Evolutionary conservation across 2,888 invertebrate species (phyloP), one percentile per base, ranked within the genome.

Genomic region (Plusia festucae): DNA sequence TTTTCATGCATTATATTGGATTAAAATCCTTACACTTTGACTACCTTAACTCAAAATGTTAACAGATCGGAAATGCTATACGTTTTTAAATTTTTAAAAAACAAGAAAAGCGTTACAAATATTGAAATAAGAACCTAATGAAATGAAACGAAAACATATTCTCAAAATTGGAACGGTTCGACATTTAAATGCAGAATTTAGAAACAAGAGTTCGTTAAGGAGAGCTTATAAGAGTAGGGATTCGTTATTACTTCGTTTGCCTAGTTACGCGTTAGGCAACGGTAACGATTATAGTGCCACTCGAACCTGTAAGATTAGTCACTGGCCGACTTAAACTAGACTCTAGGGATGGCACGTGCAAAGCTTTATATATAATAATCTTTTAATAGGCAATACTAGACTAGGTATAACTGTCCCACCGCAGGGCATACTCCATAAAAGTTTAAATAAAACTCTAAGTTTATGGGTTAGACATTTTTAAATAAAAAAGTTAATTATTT

Each of bases 281-380:
- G 53, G 77, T 76, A 65, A 72, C 73, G 73, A 77, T 73, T 73
- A 73, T 73, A 67, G 58, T 77, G 78, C 68, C 68, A 68, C 73
- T 54, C 57, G 73, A 73, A 73, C 73, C 73, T 73, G 73, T 56
- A 62, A 62, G 55, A 73, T 73, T 77, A 73, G 73, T 73, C 74
- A 77, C 74, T 77, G 78, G 56, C 59, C 68, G 56, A 62, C 34
- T 67, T 77, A 18, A 54, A 57, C 59, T 56, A 59, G 44, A n/a
- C 60, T 61, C 73, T 57, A 73, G 73, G 59, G 46, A 62, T 68
- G 77, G 22, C 24, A 30, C 40, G 15, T 53, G 20, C 54, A 30
- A 34, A 24, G 30, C 22, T 54, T 24, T 24, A 55, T n/a, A 6
- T 15, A 24, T 24, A 40, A 44, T 5, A 16, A 4, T 51, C 8